phyloP scores from a whole-genome alignment of 2,888 invertebrate species.

The Hemithea aestivaria region DNA sequence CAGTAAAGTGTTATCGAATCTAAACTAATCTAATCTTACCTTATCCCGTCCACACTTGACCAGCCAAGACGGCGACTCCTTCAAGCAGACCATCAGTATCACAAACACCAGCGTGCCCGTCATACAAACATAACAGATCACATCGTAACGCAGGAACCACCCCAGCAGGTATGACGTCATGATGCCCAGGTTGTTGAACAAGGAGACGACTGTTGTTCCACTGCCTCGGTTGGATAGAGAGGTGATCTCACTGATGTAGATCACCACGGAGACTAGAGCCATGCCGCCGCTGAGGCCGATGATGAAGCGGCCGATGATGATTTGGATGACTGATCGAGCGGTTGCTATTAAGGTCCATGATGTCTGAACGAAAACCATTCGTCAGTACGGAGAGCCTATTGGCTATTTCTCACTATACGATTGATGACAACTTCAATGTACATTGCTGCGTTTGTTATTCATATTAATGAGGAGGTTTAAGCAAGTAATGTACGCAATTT shows the following conservation, averaged over 20 bases:
- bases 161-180: constrained; percentile 36
- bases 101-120: constrained; percentile 26
- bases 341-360: constrained; percentile 38
- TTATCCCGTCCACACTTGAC: constrained; percentile 35
- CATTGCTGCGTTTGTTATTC: too few relatives aligned
- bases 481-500: too few relatives aligned
- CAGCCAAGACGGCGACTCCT: constrained; percentile 39
- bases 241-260: constrained; percentile 74
- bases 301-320: constrained; percentile 65
- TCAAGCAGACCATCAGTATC: constrained; percentile 26
- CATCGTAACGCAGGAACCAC: constrained; percentile 39
- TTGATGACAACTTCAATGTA: too few relatives aligned
- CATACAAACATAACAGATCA: constrained; percentile 36
- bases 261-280: constrained; percentile 59
- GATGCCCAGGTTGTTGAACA: constrained; percentile 32
- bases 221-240: constrained; percentile 31
- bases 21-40: too few relatives aligned
- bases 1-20: too few relatives aligned
- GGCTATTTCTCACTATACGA: too few relatives aligned
- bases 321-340: constrained; percentile 27
- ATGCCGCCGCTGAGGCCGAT: constrained; percentile 52
- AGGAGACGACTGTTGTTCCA: constrained; percentile 17
- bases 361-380: constrained; percentile 38
- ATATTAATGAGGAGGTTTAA: too few relatives aligned
- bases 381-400: too few relatives aligned